These are phyloP conservation scores for Anaspis maculata DNA, from an alignment of 2,888 invertebrate genomes.

Conservation along the genomic window DNA sequence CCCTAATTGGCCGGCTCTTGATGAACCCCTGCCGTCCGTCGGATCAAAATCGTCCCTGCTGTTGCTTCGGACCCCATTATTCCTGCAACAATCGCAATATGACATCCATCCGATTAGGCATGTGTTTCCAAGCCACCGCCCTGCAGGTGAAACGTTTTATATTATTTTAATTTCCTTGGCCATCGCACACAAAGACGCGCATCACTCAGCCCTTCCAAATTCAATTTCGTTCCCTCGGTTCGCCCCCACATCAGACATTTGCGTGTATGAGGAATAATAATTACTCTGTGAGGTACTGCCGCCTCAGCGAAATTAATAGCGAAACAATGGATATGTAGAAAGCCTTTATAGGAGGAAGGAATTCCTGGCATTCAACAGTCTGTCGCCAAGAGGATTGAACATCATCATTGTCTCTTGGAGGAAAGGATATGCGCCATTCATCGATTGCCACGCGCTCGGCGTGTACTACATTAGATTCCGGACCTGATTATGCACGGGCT, in stretches of 20 bases:
- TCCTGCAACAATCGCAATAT: not conserved
- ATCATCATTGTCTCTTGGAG: constrained; percentile 21
- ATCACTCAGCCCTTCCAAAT: too few species aligned
- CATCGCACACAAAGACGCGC: not conserved
- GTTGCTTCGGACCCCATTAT: not conserved
- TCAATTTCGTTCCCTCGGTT: constrained; percentile 4
- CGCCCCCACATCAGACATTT: too few species aligned
- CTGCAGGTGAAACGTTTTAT: not conserved
- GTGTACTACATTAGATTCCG: constrained; percentile 21
- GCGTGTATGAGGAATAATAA: constrained; percentile 25
- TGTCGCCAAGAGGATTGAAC: constrained; percentile 20
- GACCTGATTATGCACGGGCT: constrained; percentile 11
- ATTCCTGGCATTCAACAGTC: constrained; percentile 25
- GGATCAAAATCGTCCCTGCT: not conserved
- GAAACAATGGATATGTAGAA: constrained; percentile 29
- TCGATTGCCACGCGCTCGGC: constrained; percentile 19
- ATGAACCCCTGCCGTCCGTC: not conserved
- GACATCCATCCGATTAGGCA: not conserved
- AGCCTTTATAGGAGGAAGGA: constrained; percentile 24
- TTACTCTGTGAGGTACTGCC: constrained; percentile 22
- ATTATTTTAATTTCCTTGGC: not conserved
- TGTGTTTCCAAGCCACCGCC: not conserved
- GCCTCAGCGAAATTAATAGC: too few species aligned
- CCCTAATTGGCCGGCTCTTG: not conserved
- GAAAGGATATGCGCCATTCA: too few species aligned